A percentile compares a stretch with the other conserved stretches of the same genome.
Evolutionary conservation across 2,888 invertebrate genomes (phyloP).

Genomic region (Eulithis prunata): DNA sequence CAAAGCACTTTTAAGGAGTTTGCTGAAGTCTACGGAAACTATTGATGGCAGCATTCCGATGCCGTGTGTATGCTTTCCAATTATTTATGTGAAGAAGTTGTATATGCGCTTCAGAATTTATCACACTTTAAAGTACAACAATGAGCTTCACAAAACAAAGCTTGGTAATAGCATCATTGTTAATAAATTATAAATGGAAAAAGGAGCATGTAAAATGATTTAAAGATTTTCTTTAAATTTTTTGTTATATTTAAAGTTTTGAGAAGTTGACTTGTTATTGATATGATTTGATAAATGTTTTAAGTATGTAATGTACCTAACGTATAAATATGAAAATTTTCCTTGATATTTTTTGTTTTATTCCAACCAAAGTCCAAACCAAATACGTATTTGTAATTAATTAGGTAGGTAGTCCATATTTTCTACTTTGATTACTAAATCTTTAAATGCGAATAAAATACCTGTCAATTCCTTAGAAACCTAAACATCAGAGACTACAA

Average conservation of each 20-base stretch:
- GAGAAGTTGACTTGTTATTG: too few species aligned
- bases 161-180: conserved; percentile 13
- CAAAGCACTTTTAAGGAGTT: conserved; percentile 20
- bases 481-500: too few species aligned
- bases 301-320: neutral
- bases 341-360: too few species aligned
- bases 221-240: neutral
- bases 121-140: conserved; percentile 34
- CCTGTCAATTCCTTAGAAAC: too few species aligned
- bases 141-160: conserved; percentile 27
- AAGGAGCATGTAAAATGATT: too few species aligned
- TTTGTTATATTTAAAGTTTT: neutral
- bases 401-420: too few species aligned
- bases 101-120: conserved; percentile 34
- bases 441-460: too few species aligned
- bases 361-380: too few species aligned
- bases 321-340: too few species aligned
- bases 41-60: conserved; percentile 5
- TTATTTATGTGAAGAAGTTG: conserved; percentile 31
- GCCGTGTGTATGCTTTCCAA: conserved; percentile 36
- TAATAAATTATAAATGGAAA: conserved; percentile 36
- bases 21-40: conserved; percentile 15
- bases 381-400: too few species aligned
- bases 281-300: neutral
- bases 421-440: too few species aligned